These are phyloP conservation scores for Microtus pennsylvanicus DNA, from an alignment of 2,113 vertebrate species.

Conservation along the genomic window DNA sequence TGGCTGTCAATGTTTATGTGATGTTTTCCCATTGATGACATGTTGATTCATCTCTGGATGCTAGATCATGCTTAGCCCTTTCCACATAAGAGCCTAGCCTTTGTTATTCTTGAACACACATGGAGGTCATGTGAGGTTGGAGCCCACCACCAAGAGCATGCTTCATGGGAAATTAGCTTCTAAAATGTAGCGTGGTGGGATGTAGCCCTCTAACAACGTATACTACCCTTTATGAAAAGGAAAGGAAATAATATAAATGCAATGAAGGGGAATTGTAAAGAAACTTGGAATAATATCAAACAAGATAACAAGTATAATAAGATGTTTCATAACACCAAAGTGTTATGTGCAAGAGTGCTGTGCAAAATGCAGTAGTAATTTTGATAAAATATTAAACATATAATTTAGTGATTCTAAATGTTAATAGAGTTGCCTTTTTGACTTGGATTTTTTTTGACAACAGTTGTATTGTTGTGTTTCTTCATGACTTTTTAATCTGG, in stretches of 20 bases:
- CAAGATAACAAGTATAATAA: not conserved
- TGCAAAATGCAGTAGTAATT: slow-evolving; percentile 27
- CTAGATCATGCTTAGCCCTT: not conserved
- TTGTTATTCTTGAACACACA: not conserved
- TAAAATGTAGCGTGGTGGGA: slow-evolving; percentile 18
- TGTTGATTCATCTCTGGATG: slow-evolving; percentile 30
- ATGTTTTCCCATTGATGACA: not conserved
- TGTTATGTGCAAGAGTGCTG: not conserved
- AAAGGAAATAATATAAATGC: not conserved
- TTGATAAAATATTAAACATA: slow-evolving; percentile 42
- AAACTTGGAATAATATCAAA: slow-evolving; percentile 13
- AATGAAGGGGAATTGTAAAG: not conserved
- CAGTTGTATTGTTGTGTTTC: not conserved
- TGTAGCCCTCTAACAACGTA: not conserved
- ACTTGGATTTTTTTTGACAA: not conserved
- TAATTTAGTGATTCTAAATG: slow-evolving; percentile 19
- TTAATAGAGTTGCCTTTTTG: slow-evolving; percentile 24
- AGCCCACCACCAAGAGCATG: not conserved
- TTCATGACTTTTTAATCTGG: not conserved
- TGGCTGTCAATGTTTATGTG: not conserved
- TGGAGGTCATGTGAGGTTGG: not conserved
- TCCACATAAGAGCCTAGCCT: not conserved
- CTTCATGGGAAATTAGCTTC: not conserved
- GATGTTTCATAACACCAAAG: not conserved
- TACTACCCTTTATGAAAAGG: not conserved